Conservation (phyloP, 2,797 vertebrate genomes). For the Danio albolineatus region DNA sequence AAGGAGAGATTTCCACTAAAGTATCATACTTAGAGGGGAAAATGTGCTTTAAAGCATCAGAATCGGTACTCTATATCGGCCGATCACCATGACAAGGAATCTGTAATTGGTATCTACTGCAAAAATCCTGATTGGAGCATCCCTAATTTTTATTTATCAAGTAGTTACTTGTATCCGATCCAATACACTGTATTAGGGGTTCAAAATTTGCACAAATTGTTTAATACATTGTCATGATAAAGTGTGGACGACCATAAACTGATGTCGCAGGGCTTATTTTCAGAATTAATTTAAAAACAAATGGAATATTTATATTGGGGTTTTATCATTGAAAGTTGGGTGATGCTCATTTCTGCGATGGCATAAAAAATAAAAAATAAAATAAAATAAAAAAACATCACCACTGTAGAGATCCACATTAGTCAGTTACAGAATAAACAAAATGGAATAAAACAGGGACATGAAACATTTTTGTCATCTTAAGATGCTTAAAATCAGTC, state of each 20-base stretch:
- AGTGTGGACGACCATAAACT: neutral
- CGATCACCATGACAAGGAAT: too few species aligned
- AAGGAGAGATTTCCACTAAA: too few species aligned
- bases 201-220: too few species aligned
- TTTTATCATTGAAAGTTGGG: neutral
- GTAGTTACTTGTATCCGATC: too few species aligned
- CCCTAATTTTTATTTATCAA: too few species aligned
- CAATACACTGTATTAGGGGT: too few species aligned
- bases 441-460: neutral
- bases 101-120: too few species aligned
- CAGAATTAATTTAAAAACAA: neutral
- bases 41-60: too few species aligned
- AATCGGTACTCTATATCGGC: too few species aligned
- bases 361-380: too few species aligned
- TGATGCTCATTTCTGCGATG: neutral
- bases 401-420: neutral
- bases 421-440: neutral
- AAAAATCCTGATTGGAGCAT: too few species aligned
- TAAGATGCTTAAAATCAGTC: constrained; percentile 10
- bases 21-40: too few species aligned
- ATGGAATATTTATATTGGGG: neutral
- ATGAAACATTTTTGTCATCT: neutral
- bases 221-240: neutral
- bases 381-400: neutral
- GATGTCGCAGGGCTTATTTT: neutral